These are phyloP conservation scores for Eupelmus urozonus DNA, from an alignment of 2,888 invertebrate genomes.

Conservation along the genomic window DNA sequence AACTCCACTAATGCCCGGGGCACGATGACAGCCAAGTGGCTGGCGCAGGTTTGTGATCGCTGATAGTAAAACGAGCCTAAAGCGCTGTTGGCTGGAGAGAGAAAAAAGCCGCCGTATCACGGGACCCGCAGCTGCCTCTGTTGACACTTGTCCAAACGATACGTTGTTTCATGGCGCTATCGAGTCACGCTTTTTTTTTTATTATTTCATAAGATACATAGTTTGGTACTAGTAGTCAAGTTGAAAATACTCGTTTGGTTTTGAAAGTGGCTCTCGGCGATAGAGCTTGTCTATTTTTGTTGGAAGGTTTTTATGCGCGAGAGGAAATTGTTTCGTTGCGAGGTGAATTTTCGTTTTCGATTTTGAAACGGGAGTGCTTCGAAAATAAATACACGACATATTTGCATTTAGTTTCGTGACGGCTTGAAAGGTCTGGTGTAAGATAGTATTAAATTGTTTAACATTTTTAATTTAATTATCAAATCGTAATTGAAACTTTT, in stretches of 20 bases:
- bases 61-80: not conserved
- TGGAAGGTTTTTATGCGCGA: not conserved
- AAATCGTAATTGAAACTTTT: no score
- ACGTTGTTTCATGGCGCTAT: not conserved
- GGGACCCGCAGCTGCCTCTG: constrained; percentile 25
- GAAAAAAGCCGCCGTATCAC: not conserved
- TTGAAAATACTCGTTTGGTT: not conserved
- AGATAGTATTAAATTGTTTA: no score
- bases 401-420: no score
- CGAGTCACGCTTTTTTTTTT: not conserved
- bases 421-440: no score
- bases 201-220: not conserved
- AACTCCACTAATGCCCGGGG: not conserved
- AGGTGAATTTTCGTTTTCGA: no score
- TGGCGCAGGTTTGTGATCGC: not conserved
- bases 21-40: not conserved
- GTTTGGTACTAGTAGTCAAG: not conserved
- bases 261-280: not conserved
- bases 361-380: no score
- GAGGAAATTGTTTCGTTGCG: no score
- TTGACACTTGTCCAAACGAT: constrained; percentile 36
- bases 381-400: no score
- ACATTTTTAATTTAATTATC: no score
- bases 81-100: not conserved
- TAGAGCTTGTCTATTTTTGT: not conserved